These are phyloP conservation scores for Nemoura dubitans DNA, from an alignment of 2,888 invertebrate genomes.

Conservation along the genomic window DNA sequence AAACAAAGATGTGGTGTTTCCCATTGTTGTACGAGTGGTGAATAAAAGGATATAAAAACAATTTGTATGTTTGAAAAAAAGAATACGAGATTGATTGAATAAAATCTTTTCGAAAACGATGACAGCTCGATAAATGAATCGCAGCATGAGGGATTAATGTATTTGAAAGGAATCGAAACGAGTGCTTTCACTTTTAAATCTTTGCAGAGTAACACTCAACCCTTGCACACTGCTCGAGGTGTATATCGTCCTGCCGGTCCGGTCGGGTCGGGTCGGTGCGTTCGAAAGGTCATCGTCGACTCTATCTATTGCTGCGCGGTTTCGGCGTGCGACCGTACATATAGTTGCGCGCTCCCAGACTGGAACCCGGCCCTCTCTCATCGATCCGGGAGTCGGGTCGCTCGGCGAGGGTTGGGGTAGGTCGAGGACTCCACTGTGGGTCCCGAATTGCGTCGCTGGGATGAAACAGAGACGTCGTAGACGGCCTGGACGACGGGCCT, in stretches of 20 bases:
- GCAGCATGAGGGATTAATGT: neutral
- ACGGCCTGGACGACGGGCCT: neutral
- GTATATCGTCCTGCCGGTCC: no score
- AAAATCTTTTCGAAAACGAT: conserved; percentile 33
- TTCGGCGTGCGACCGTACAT: no score
- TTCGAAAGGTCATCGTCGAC: neutral
- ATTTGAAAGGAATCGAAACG: neutral
- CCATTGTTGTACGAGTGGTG: neutral
- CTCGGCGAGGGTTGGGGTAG: neutral
- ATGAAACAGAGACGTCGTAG: no score
- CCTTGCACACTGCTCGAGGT: no score
- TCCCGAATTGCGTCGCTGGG: no score
- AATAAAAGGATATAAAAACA: neutral
- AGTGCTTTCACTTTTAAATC: neutral
- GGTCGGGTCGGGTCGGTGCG: neutral
- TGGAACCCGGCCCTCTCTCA: neutral
- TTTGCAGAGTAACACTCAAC: neutral
- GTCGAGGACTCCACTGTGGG: no score
- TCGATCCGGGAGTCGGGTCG: neutral
- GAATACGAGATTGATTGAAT: conserved; percentile 8
- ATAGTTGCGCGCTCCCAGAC: neutral
- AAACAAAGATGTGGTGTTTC: neutral
- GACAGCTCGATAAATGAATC: conserved; percentile 36
- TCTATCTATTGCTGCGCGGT: neutral
- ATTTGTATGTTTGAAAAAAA: conserved; percentile 1